phyloP scores from a whole-genome alignment of 2,797 vertebrate species.

The Gila robusta region DNA sequence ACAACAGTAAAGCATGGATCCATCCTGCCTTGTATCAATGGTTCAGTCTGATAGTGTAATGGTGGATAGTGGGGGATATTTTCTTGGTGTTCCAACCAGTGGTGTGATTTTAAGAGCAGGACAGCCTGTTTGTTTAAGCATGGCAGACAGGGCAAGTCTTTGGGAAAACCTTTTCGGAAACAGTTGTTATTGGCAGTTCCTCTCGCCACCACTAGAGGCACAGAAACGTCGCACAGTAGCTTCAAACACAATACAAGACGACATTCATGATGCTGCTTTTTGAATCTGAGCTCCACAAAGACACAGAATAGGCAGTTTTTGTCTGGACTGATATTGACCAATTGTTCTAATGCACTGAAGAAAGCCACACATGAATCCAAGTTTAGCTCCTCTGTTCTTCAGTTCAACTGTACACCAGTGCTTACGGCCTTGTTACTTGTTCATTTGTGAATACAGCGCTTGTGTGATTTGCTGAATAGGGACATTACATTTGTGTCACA shows the following conservation, averaged over 20 bases:
- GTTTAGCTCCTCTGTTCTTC: constrained; percentile 39
- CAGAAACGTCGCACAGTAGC: neutral
- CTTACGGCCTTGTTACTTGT: constrained; percentile 48
- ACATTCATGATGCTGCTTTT: constrained; percentile 10
- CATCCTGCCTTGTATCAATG: too few relatives aligned
- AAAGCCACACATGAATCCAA: constrained; percentile 37
- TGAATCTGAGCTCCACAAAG: constrained; percentile 25
- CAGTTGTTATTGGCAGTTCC: neutral
- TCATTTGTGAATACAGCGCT: constrained; percentile 52
- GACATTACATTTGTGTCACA: constrained; percentile 50
- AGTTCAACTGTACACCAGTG: constrained; percentile 38
- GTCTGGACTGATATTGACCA: constrained; percentile 3
- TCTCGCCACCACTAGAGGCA: neutral
- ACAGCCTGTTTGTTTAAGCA: neutral
- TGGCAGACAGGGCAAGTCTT: neutral
- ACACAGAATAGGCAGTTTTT: constrained; percentile 16
- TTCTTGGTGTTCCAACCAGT: neutral
- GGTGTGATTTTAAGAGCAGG: neutral
- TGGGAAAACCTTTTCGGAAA: neutral
- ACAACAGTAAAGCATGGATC: too few relatives aligned
- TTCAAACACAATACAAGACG: constrained; percentile 16
- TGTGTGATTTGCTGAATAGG: constrained; percentile 57
- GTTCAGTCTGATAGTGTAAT: too few relatives aligned
- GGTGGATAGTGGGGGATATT: too few relatives aligned
- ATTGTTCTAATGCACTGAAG: constrained; percentile 34